phyloP scores from a whole-genome alignment of 2,888 invertebrate genomes.

The Sminthurides aquaticus region DNA sequence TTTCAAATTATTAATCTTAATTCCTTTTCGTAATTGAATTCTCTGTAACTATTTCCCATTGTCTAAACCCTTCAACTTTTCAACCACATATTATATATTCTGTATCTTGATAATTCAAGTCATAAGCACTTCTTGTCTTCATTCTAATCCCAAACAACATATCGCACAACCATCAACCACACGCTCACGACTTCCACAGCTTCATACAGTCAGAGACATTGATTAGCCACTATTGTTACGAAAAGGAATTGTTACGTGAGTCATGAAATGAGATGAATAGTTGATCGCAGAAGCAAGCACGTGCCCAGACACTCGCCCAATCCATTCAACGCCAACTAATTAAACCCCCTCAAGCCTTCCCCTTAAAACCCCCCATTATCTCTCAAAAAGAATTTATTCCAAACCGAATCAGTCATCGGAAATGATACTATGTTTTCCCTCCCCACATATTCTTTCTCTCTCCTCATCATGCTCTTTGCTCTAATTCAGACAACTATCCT shows the following conservation, averaged over 20 bases:
- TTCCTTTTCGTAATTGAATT: background rate
- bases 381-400: background rate
- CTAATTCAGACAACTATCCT: background rate
- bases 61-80: background rate
- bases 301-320: constrained; percentile 19
- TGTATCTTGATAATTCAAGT: background rate
- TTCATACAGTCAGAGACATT: background rate
- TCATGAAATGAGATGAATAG: constrained; percentile 24
- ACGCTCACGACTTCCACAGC: too few species aligned
- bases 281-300: constrained; percentile 24
- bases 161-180: too few species aligned
- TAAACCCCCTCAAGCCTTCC: constrained; percentile 24
- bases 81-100: background rate
- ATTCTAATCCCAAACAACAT: too few species aligned
- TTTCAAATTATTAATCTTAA: background rate
- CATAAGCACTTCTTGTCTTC: background rate
- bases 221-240: background rate
- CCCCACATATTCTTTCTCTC: background rate
- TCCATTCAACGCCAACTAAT: constrained; percentile 26
- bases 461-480: background rate
- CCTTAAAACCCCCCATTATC: background rate
- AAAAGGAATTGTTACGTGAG: constrained; percentile 14
- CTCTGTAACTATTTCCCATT: background rate
- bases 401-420: background rate
- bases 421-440: background rate